Conservation (phyloP, 1,140 invertebrate genomes). For the Bombus picipes region DNA sequence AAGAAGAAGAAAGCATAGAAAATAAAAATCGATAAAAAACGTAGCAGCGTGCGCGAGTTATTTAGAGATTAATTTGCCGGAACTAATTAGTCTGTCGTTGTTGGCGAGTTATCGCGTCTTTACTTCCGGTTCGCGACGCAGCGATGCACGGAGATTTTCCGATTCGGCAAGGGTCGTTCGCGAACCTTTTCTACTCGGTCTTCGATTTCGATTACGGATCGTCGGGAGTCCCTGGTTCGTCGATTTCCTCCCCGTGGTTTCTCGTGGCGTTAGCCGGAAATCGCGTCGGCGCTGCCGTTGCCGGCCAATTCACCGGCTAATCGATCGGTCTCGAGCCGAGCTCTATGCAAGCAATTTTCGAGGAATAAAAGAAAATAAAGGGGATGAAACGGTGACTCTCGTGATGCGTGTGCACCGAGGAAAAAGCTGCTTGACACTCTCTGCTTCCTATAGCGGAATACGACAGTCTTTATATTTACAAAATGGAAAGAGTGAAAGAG, state of each 20-base stretch:
- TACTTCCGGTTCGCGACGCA: conserved; percentile 22
- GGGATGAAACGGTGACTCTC: not conserved
- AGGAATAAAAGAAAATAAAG: not conserved
- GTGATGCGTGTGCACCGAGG: not conserved
- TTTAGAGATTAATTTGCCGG: conserved; percentile 17
- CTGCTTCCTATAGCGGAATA: not conserved
- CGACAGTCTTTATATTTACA: no score
- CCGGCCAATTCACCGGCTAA: not conserved
- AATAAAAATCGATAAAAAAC: not conserved
- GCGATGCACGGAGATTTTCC: no score
- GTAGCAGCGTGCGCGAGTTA: conserved; percentile 21
- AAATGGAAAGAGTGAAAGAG: not conserved
- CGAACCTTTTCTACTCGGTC: conserved; percentile 3
- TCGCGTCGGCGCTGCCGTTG: not conserved
- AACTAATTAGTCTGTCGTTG: conserved; percentile 26
- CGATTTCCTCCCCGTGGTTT: not conserved
- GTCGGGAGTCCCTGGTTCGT: not conserved
- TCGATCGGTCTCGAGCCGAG: not conserved
- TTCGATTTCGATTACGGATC: not conserved
- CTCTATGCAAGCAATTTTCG: not conserved
- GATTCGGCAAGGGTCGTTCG: not conserved
- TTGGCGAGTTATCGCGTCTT: conserved; percentile 23
- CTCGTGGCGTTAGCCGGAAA: conserved; percentile 5
- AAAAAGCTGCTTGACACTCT: not conserved
- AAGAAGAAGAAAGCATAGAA: not conserved